Percentiles rank a stretch among this genome's conserved stretches.
These are phyloP conservation scores for Pangasius macronema DNA, from an alignment of 2,797 vertebrate genomes.

Conservation along the genomic window DNA sequence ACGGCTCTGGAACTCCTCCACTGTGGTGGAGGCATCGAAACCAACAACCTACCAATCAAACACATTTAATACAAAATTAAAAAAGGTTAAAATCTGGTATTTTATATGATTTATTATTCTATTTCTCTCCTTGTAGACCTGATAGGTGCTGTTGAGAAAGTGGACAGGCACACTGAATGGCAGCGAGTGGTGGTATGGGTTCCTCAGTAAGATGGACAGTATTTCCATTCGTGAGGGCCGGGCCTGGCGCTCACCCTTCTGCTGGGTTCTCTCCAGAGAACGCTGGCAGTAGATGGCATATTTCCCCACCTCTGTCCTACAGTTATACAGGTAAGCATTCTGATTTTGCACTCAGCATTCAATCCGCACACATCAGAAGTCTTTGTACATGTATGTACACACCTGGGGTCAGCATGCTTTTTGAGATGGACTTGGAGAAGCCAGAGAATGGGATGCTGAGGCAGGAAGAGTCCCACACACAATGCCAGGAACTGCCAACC, in stretches of 20 bases:
- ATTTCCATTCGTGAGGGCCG: slow-evolving; percentile 97
- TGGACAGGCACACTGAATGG: slow-evolving; percentile 97
- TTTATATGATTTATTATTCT: neutral
- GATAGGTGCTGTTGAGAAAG: slow-evolving; percentile 96
- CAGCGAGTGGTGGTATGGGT: slow-evolving; percentile 95
- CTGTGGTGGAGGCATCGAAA: slow-evolving; percentile 95
- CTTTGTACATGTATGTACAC: slow-evolving; percentile 39
- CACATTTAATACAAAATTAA: neutral
- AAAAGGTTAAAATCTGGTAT: neutral
- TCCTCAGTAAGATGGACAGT: slow-evolving; percentile 92
- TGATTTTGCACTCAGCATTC: neutral
- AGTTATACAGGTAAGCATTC: neutral
- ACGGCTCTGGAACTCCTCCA: slow-evolving; percentile 94
- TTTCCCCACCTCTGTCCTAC: slow-evolving; percentile 94
- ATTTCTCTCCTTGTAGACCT: slow-evolving; percentile 73
- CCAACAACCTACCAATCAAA: slow-evolving; percentile 84
- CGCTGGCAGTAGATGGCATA: slow-evolving; percentile 96
- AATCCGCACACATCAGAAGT: neutral
- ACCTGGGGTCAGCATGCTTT: slow-evolving; percentile 91
- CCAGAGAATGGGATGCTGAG: slow-evolving; percentile 94
- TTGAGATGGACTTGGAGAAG: slow-evolving; percentile 90
- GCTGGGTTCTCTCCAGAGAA: slow-evolving; percentile 91
- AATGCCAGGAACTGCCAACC: slow-evolving; percentile 96
- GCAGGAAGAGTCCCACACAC: slow-evolving; percentile 92
- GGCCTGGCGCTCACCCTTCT: slow-evolving; percentile 89